Percentiles rank a stretch among this genome's conserved stretches.
Evolutionary conservation across 2,113 vertebrate species (phyloP).

Genomic region (Lycocorax pyrrhopterus): DNA sequence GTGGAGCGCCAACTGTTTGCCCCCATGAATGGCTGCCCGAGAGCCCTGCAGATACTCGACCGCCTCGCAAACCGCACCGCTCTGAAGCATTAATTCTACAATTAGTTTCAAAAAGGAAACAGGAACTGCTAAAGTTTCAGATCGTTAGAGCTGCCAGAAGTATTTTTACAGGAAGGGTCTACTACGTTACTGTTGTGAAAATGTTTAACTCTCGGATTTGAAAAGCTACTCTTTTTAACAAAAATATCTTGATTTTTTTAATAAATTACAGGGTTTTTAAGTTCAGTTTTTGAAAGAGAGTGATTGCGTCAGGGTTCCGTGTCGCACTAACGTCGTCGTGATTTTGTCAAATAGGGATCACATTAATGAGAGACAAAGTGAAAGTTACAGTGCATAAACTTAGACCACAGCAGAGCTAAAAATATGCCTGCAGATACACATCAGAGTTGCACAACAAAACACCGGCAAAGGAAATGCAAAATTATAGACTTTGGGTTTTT

Average conservation of each 20-base stretch:
- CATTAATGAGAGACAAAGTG: conserved; percentile 64
- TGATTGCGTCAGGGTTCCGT: not conserved
- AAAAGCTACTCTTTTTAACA: not conserved
- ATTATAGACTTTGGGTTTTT: not conserved
- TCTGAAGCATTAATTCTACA: conserved; percentile 40
- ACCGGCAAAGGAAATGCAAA: conserved; percentile 61
- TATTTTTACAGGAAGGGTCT: conserved; percentile 41
- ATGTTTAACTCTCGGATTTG: not conserved
- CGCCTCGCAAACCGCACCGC: not conserved
- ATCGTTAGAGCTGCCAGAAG: conserved; percentile 47
- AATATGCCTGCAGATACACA: conserved; percentile 43
- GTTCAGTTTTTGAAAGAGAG: not conserved
- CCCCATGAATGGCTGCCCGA: not conserved
- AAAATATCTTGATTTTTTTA: not conserved
- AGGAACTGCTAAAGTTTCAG: conserved; percentile 59
- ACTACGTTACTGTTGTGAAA: conserved; percentile 19
- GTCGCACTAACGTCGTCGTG: not conserved
- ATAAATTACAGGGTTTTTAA: not conserved
- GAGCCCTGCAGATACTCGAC: not conserved
- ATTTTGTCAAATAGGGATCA: conserved; percentile 30
- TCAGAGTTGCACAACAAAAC: conserved; percentile 59
- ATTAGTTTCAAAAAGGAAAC: conserved; percentile 63
- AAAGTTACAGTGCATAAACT: conserved; percentile 66
- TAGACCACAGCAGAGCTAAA: conserved; percentile 63
- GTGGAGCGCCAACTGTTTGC: not conserved